Base-by-base conservation (phyloP, 2,113 vertebrate species). In the Calonectris borealis region DNA sequence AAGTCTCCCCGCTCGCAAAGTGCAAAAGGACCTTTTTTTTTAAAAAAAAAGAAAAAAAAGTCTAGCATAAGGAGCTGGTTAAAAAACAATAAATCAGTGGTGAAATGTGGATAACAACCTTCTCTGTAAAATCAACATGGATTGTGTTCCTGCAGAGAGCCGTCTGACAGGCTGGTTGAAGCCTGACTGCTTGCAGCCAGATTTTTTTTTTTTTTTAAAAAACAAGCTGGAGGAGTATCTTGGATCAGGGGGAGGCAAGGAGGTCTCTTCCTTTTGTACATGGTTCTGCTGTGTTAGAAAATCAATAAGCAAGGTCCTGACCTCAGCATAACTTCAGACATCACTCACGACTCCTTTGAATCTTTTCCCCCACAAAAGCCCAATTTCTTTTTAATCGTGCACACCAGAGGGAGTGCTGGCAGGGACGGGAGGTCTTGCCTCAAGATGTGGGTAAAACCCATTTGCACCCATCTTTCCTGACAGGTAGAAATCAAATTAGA, bases 31-130 rank as follows among this genome's bases (percentile, higher is more conserved):
- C 72, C 49, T 54, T 87, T 92, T 89, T 85, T 62, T 77, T 93
- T 72, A 40, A n/a, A 46, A 46, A 48, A 48, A 48, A 48, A 48
- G 11, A 21, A 22, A 52, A 72, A 66, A 88, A 57, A 82, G 64
- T 64, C 95, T 75, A 94, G 96, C 98, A 98, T 98, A 98, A 98
- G 98, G 98, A 98, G 97, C 98, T 98, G 98, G 98, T 99, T 98
- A 98, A 98, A 98, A 98, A 98, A 96, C 98, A 98, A 98, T 99
- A 98, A 99, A 98, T 99, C 98, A 98, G 97, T 97, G 97, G 97
- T 98, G 98, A 98, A 98, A 98, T 98, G 97, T 98, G 98, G 98
- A 98, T 98, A 98, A 98, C 98, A 98, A 98, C 98, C 97, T 98
- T 98, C 98, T 98, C 98, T 95, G 98, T 98, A 98, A 98, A 98